Conservation (phyloP, 2,113 vertebrate genomes). For the Hyperoodon ampullatus region DNA sequence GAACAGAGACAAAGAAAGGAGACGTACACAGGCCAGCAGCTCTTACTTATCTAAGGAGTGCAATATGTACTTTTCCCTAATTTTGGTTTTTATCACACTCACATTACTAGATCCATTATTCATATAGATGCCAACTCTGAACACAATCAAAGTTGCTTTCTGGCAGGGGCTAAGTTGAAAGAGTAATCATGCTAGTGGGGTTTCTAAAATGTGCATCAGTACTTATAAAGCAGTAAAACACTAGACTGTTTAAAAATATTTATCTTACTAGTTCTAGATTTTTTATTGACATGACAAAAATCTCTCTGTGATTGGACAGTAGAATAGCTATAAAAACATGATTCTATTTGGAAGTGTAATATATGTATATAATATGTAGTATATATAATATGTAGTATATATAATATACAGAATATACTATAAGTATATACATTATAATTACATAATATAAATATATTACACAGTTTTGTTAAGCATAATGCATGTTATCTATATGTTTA, state of each 20-base stretch:
- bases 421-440: neutral
- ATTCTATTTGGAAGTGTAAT: neutral
- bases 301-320: neutral
- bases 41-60: neutral
- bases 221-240: neutral
- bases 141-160: neutral
- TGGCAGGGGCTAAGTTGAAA: neutral
- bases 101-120: neutral
- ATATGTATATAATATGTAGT: neutral
- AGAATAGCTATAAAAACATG: conserved; percentile 4
- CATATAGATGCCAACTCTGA: neutral
- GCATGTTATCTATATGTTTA: neutral
- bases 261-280: neutral
- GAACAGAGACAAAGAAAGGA: neutral
- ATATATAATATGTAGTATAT: neutral
- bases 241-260: neutral
- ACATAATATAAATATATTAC: neutral
- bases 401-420: neutral
- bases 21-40: neutral
- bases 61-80: neutral
- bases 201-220: neutral
- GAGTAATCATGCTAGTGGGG: neutral
- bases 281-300: neutral
- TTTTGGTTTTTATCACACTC: neutral
- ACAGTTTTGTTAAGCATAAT: neutral